Conservation (phyloP, 2,888 invertebrate genomes). For the Deilephila elpenor region DNA sequence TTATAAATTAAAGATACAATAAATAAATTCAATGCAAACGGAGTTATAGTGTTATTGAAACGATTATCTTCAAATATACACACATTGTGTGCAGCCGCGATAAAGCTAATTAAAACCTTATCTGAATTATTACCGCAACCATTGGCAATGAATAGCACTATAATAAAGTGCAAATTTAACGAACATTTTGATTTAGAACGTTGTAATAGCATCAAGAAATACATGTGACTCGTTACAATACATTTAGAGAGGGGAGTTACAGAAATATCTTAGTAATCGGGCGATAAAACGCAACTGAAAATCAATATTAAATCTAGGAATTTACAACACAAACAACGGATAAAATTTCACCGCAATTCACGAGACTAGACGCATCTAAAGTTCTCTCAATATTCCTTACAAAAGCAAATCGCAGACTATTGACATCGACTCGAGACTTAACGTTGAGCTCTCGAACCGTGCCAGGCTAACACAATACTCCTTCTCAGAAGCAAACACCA, state of each 20-base stretch:
- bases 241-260: no score
- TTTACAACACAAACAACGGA: background rate
- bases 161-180: background rate
- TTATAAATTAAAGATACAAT: background rate
- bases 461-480: conserved; percentile 5
- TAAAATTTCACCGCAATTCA: conserved; percentile 4
- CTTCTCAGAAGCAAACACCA: conserved; percentile 6
- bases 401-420: conserved; percentile 3
- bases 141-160: background rate
- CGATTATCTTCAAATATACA: background rate
- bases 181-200: background rate
- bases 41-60: background rate
- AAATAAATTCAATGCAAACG: background rate
- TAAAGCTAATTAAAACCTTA: conserved; percentile 16
- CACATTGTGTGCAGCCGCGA: background rate
- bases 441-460: background rate
- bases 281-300: background rate
- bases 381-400: conserved; percentile 13
- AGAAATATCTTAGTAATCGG: background rate
- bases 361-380: background rate
- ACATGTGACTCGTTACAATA: no score
- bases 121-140: background rate
- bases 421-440: conserved; percentile 5
- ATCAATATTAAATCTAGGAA: conserved; percentile 5
- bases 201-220: no score